Base-by-base conservation (phyloP, 2,888 invertebrate species). In the Psylliodes chrysocephalus region DNA sequence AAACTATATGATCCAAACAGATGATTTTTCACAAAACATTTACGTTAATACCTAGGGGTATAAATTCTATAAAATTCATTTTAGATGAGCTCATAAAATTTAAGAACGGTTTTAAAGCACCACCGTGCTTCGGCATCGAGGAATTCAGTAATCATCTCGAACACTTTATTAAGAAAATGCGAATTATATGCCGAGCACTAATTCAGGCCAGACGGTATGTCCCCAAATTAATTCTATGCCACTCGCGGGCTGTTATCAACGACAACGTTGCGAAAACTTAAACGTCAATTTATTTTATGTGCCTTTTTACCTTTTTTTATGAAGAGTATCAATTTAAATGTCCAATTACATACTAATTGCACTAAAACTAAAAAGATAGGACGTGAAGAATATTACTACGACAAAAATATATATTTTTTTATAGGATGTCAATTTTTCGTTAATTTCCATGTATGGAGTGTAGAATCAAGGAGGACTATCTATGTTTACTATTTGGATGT, bases 71-170 rank as follows among this genome's bases (percentile, higher is more conserved):
- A 15, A 52, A 19, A n/a, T 19, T 35, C 18, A 35, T 28, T 52
- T 12, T n/a, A 52, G 19, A 51, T 17, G 35, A 52, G 17, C 18
- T 17, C 40, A 40, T 40, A 28, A 54, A 54, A 54, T 38, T 54
- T 15, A 38, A 54, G 25, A 25, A 17, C 17, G 42, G 6, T 42
- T 18, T 42, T 42, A 42, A 42, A 42, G 18, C 15, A 54, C 40
- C 33, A 38, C n/a, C 25, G 40, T 42, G 25, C 38, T 19, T 28
- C 35, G 15, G 57, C 19, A 49, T 57, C 18, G 42, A 55, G 64
- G 60, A 64, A 64, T 64, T 54, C 63, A 60, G 63, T 53, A 63
- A 66, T 63, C 60, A 63, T 60, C 52, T 66, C 60, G 51, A 66
- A 57, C 46, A 60, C 55, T 63, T 63, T 63, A 66, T 63, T 63